Conservation (phyloP, 2,888 invertebrate species). For the Calameuta filiformis region DNA sequence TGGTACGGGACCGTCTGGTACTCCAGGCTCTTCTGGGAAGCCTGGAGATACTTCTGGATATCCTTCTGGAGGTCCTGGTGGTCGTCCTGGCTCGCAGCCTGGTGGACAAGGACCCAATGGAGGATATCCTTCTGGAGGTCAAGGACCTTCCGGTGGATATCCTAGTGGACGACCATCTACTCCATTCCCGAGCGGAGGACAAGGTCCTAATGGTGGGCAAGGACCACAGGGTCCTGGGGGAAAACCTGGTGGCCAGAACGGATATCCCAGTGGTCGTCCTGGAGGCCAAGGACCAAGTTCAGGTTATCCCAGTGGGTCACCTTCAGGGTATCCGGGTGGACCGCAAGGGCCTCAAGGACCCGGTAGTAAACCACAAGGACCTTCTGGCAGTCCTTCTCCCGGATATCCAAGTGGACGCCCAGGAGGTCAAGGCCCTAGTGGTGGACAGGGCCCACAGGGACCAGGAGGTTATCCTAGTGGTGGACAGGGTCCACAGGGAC, state of each 20-base stretch:
- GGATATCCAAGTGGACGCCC: slow-evolving; percentile 37
- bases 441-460: slow-evolving; percentile 14
- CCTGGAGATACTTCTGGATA: slow-evolving; percentile 37
- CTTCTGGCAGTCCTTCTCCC: slow-evolving; percentile 18
- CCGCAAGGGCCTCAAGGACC: slow-evolving; percentile 31
- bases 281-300: slow-evolving; percentile 45
- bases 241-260: slow-evolving; percentile 33
- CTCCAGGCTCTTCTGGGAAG: slow-evolving; percentile 34
- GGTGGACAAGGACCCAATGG: slow-evolving; percentile 28
- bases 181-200: slow-evolving; percentile 22
- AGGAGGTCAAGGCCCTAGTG: slow-evolving; percentile 45
- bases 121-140: slow-evolving; percentile 23
- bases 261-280: slow-evolving; percentile 36
- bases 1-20: slow-evolving; percentile 27
- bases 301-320: slow-evolving; percentile 37
- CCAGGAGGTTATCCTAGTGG: slow-evolving; percentile 11
- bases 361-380: slow-evolving; percentile 24
- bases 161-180: slow-evolving; percentile 38
- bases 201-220: slow-evolving; percentile 30
- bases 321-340: slow-evolving; percentile 30
- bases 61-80: slow-evolving; percentile 38
- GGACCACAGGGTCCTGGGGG: slow-evolving; percentile 34
- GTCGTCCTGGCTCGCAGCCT: slow-evolving; percentile 21
- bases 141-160: slow-evolving; percentile 40
- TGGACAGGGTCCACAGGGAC: slow-evolving; percentile 32